Evolutionary conservation across 2,888 invertebrate genomes (phyloP), one percentile per base, ranked within the genome.

Genomic region (Drosophila kokeensis): DNA sequence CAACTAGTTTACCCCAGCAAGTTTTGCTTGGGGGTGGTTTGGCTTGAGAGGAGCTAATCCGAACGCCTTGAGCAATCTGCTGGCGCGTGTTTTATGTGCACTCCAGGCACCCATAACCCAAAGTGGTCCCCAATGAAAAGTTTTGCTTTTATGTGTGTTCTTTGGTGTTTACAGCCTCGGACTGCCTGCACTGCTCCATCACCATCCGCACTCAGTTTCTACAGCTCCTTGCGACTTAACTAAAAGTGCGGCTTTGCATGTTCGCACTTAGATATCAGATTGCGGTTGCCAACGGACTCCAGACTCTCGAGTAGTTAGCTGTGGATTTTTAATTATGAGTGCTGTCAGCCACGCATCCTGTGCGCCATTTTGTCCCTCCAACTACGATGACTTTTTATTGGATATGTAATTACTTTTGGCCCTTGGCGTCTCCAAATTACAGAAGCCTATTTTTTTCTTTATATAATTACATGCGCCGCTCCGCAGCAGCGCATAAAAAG

Each of bases 81-180:
- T 54, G 52, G 79, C 76, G 73, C 79, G 77, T 79, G 77, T 87
- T 85, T 85, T 89, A 89, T 89, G 85, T 73, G 68, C 79, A 79
- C 85, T 89, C 85, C 58, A 80, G 85, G 84, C 87, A 76, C 72
- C 79, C 81, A 87, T 87, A 82, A 82, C 70, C 73, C 67, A 78
- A 89, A 87, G 87, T 89, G 79, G 75, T 89, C 87, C 87, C 87
- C 78, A 72, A 70, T 81, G 87, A 69, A 81, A 87, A 87, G 73
- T 87, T 89, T 74, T 62, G 71, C 76, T 79, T 85, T 81, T 68
- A 76, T 86, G 76, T 69, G 48, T 68, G 55, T 57, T 49, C 11
- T 67, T 32, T 66, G 48, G 58, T 64, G 61, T 62, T 73, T 63
- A 62, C 55, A 65, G 58, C 40, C 30, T 59, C 64, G 64, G 68